Evolutionary conservation across 2,888 invertebrate species (phyloP).

Genomic region (Nymphalis urticae): DNA sequence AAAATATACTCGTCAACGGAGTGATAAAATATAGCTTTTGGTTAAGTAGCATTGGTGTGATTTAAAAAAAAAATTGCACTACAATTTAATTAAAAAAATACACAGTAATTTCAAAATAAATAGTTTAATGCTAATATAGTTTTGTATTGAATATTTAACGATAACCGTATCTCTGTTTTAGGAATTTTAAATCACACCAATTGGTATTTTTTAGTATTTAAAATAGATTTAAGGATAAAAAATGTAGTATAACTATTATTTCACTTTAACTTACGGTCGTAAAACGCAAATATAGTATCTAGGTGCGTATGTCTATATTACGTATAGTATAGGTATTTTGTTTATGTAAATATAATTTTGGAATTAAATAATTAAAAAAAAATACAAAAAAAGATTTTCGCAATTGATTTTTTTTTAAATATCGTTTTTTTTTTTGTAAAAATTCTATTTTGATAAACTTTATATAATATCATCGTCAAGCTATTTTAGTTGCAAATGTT

Average conservation of each 20-base stretch:
- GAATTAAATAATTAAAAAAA: too few relatives aligned
- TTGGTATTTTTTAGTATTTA: background rate
- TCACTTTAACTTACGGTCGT: background rate
- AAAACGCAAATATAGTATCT: background rate
- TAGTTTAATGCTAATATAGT: too few relatives aligned
- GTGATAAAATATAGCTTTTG: constrained; percentile 62
- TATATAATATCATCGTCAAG: too few relatives aligned
- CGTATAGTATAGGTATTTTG: background rate
- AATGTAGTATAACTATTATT: background rate
- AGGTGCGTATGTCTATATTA: background rate
- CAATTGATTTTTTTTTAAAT: too few relatives aligned
- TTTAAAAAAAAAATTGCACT: constrained; percentile 3
- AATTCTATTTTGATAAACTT: too few relatives aligned
- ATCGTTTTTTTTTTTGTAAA: too few relatives aligned
- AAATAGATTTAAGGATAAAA: background rate
- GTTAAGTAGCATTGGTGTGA: constrained; percentile 25
- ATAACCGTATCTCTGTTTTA: background rate
- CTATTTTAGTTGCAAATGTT: too few relatives aligned
- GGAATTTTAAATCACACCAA: constrained; percentile 6
- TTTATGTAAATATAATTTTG: too few relatives aligned
- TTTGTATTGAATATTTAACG: too few relatives aligned
- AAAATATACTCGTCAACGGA: constrained; percentile 69
- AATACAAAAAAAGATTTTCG: too few relatives aligned
- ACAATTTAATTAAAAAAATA: background rate
- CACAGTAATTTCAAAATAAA: background rate